phyloP scores from a whole-genome alignment of 2,888 invertebrate genomes.

The Halocaridina rubra region DNA sequence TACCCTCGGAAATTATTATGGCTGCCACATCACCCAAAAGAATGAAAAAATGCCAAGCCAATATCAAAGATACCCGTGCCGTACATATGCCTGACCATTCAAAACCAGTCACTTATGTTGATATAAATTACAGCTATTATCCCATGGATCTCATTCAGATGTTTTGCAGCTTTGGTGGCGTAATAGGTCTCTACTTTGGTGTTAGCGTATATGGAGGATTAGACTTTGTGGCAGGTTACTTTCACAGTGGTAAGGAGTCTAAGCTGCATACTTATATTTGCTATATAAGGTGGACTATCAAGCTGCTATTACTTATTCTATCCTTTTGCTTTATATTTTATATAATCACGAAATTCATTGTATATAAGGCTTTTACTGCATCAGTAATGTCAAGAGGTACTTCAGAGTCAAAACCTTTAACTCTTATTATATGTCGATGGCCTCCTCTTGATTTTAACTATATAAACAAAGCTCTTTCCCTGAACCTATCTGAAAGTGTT shows the following conservation, averaged over 20 bases:
- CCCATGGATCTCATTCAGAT: background rate
- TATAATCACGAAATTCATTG: background rate
- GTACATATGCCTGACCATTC: no score
- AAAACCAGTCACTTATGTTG: constrained; percentile 13
- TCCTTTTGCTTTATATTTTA: no score
- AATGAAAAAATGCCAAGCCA: background rate
- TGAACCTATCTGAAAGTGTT: background rate
- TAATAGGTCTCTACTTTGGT: background rate
- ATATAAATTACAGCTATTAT: constrained; percentile 1
- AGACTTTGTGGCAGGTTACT: background rate
- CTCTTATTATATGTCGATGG: background rate
- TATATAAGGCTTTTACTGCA: background rate
- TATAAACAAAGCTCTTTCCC: background rate
- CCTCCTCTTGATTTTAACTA: background rate
- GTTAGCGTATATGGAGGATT: background rate
- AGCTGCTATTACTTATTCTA: no score
- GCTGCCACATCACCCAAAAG: background rate
- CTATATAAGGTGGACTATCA: no score
- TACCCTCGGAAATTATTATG: constrained; percentile 15
- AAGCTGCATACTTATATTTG: no score
- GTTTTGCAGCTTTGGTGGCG: background rate
- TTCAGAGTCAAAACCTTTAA: background rate
- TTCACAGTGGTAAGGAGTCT: no score
- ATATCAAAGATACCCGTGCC: background rate
- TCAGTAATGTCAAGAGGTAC: background rate